These are phyloP conservation scores for Calonectris borealis DNA, from an alignment of 2,113 vertebrate species.

Conservation along the genomic window DNA sequence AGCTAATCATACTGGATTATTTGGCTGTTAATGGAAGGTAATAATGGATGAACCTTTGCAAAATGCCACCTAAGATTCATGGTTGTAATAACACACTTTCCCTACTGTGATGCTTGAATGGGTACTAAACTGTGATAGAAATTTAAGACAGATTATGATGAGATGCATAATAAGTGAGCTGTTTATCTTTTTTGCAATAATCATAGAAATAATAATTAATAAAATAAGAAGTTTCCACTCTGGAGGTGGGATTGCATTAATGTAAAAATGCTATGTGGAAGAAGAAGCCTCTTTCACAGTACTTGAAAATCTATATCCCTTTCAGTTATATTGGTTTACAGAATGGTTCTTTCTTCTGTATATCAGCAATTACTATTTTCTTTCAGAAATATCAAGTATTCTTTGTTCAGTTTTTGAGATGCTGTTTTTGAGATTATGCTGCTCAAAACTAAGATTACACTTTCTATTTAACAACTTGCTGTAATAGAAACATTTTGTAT, in stretches of 20 bases:
- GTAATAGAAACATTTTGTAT: neutral
- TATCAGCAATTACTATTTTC: neutral
- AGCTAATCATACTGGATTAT: constrained; percentile 13
- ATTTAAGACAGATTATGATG: neutral
- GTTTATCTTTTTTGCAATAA: neutral
- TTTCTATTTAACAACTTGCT: neutral
- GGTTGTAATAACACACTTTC: neutral
- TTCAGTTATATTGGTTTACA: neutral
- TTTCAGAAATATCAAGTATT: neutral
- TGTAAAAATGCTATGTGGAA: neutral
- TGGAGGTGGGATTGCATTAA: neutral
- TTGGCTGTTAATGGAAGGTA: constrained; percentile 14
- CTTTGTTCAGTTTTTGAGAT: neutral
- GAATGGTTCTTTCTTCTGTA: neutral
- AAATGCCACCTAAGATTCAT: constrained; percentile 1
- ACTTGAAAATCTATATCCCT: neutral
- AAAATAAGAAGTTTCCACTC: neutral
- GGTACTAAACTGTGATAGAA: neutral
- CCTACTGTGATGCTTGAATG: neutral
- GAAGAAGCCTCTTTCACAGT: neutral
- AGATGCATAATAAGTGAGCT: neutral
- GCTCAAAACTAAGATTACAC: neutral
- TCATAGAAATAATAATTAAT: neutral
- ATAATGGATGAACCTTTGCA: neutral
- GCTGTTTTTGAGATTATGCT: neutral